Conservation (phyloP, 2,888 invertebrate genomes). For the Latrodectus elegans region DNA sequence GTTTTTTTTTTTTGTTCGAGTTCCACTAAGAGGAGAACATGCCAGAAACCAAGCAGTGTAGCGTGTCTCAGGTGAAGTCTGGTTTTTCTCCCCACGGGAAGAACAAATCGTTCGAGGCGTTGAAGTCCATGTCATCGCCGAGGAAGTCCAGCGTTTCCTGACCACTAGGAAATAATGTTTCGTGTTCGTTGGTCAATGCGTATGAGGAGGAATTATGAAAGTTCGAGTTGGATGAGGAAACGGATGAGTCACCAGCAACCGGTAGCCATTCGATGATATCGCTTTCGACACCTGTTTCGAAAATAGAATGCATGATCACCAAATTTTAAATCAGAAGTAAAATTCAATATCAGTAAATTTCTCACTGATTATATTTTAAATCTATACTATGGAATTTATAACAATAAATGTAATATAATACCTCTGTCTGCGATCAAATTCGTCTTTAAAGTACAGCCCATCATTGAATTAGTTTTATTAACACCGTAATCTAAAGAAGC, state of each 20-base stretch:
- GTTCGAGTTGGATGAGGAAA: conserved; percentile 22
- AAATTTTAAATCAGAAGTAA: neutral
- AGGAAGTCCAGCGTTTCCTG: conserved; percentile 64
- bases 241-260: conserved; percentile 35
- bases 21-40: too few species aligned
- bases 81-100: conserved; percentile 53
- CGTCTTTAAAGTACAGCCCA: too few species aligned
- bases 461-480: neutral
- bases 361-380: too few species aligned
- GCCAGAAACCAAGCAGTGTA: too few species aligned
- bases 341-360: too few species aligned
- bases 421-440: too few species aligned
- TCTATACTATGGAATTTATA: too few species aligned
- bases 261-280: conserved; percentile 60
- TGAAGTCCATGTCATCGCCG: conserved; percentile 67
- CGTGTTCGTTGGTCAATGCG: conserved; percentile 40
- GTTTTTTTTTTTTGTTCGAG: too few species aligned
- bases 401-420: too few species aligned
- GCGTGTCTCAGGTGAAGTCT: neutral
- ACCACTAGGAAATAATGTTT: conserved; percentile 56
- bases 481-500: conserved; percentile 20
- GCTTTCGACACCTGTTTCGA: conserved; percentile 42
- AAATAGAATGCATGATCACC: neutral
- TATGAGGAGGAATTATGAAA: conserved; percentile 48
- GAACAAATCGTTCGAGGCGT: conserved; percentile 51